phyloP scores from a whole-genome alignment of 1,140 invertebrate species.

The Drosophila jambulina region DNA sequence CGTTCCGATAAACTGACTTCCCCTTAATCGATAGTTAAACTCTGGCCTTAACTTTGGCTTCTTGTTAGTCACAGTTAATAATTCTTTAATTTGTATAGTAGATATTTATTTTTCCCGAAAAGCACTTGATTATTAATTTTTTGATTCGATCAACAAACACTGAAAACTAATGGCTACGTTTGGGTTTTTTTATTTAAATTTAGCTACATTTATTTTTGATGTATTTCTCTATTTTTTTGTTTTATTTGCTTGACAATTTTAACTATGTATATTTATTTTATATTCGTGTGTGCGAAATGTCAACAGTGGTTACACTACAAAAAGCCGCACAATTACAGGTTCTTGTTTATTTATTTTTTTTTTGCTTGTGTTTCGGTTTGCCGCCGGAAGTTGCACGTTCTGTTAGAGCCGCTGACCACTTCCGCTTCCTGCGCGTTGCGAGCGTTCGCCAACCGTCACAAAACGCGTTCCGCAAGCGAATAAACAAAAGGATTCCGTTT shows the following conservation, averaged over 20 bases:
- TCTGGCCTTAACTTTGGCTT: constrained; percentile 11
- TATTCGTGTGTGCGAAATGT: constrained; percentile 3
- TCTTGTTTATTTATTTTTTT: background rate
- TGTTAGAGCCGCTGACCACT: constrained; percentile 20
- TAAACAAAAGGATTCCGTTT: constrained; percentile 34
- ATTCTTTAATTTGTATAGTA: constrained; percentile 17
- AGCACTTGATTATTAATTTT: constrained; percentile 23
- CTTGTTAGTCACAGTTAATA: background rate
- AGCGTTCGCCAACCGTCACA: constrained; percentile 49
- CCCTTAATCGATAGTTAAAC: constrained; percentile 49
- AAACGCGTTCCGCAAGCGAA: constrained; percentile 65
- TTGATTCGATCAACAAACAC: constrained; percentile 13
- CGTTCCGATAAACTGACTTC: constrained; percentile 31
- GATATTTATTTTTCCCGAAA: constrained; percentile 8
- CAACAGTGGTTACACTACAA: constrained; percentile 11
- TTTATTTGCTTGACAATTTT: constrained; percentile 10
- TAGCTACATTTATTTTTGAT: constrained; percentile 11
- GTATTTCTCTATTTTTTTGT: background rate
- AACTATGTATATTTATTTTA: constrained; percentile 6
- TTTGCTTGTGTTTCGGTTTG: constrained; percentile 16
- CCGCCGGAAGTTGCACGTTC: constrained; percentile 51
- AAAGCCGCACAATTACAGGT: constrained; percentile 18
- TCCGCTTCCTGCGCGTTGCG: constrained; percentile 29
- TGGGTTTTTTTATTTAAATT: background rate
- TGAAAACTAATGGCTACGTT: background rate